These are phyloP conservation scores for Ptilonorhynchus violaceus DNA, from an alignment of 2,113 vertebrate genomes.

Conservation along the genomic window DNA sequence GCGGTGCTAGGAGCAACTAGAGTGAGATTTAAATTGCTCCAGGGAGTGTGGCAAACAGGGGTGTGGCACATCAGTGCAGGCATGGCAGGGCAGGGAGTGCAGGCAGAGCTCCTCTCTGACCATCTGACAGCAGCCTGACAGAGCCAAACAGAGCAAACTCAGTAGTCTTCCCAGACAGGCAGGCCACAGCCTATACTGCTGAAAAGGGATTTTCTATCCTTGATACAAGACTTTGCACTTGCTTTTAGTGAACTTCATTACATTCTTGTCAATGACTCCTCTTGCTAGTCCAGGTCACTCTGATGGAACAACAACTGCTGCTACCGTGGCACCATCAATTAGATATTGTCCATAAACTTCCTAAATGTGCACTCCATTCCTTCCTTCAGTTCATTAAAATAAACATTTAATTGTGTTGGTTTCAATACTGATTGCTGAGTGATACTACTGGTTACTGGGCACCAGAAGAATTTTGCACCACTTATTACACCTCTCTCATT, in stretches of 20 bases:
- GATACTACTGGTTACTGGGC: neutral
- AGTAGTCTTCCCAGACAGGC: neutral
- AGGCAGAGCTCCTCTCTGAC: neutral
- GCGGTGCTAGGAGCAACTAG: neutral
- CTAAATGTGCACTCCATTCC: neutral
- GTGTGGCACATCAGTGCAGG: accelerated
- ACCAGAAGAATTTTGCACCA: neutral
- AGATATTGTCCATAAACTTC: neutral
- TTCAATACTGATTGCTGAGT: neutral
- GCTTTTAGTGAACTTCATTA: neutral
- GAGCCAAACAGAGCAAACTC: neutral
- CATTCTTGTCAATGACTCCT: neutral
- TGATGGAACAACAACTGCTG: neutral
- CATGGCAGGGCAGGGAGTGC: accelerated
- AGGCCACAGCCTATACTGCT: neutral
- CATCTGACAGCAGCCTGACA: too few relatives aligned
- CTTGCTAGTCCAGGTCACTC: neutral
- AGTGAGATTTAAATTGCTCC: neutral
- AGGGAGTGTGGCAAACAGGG: neutral
- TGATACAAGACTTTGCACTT: neutral
- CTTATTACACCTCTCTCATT: neutral
- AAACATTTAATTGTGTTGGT: neutral
- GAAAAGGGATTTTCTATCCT: neutral
- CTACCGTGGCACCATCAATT: accelerated
- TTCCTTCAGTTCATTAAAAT: neutral